phyloP scores from a whole-genome alignment of 2,797 vertebrate genomes.

The Corythornis leucogaster region DNA sequence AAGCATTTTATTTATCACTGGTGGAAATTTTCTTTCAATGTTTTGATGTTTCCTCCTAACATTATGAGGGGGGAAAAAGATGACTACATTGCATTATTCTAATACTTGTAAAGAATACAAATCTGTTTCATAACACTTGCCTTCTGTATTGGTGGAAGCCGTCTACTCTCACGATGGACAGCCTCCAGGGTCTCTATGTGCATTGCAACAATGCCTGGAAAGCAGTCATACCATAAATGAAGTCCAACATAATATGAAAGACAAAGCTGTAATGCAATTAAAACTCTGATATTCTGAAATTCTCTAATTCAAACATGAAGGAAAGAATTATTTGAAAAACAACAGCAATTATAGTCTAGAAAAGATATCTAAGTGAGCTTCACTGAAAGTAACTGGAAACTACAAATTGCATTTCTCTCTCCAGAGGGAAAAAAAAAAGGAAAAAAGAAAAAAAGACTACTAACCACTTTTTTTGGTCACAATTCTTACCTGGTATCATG shows the following conservation, averaged over 20 bases:
- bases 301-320: neutral
- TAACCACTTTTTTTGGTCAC: neutral
- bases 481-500: conserved; percentile 94
- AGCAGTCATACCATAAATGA: conserved; percentile 34
- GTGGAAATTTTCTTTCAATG: conserved; percentile 24
- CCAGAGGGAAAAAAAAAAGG: neutral
- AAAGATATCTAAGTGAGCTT: neutral
- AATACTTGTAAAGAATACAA: conserved; percentile 37
- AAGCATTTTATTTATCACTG: conserved; percentile 52
- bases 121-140: conserved; percentile 77
- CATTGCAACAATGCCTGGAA: conserved; percentile 96
- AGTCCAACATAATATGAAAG: neutral
- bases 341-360: neutral
- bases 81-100: neutral
- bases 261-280: conserved; percentile 3
- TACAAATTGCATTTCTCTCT: neutral
- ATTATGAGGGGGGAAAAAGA: neutral
- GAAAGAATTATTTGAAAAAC: neutral
- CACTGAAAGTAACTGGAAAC: neutral
- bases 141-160: conserved; percentile 98
- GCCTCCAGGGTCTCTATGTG: conserved; percentile 97
- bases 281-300: neutral
- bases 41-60: conserved; percentile 39
- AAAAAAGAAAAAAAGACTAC: neutral
- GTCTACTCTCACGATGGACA: conserved; percentile 95